Percentiles rank a stretch among this genome's conserved stretches.
Evolutionary conservation across 2,888 invertebrate genomes (phyloP).

Genomic region (Drosophila flavopinicola): DNA sequence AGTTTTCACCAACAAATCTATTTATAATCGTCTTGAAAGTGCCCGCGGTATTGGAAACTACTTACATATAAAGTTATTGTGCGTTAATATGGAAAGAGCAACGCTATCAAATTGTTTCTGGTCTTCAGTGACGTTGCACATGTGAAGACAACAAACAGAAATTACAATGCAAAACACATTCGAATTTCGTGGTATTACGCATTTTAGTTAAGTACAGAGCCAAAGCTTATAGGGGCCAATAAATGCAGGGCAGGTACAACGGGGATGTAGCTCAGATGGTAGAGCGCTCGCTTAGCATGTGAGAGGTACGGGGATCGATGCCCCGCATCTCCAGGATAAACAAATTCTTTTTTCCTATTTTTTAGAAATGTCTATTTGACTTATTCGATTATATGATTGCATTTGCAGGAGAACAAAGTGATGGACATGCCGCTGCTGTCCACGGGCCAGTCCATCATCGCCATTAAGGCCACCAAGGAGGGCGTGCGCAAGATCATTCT

Average conservation of each 20-base stretch:
- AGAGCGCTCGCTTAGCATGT: slow-evolving; percentile 85
- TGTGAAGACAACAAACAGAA: slow-evolving; percentile 13
- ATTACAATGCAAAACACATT: slow-evolving; percentile 44
- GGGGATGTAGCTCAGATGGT: slow-evolving; percentile 85
- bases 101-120: slow-evolving; percentile 5
- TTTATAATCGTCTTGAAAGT: slow-evolving; percentile 43
- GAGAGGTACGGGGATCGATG: slow-evolving; percentile 85
- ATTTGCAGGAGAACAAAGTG: slow-evolving; percentile 85
- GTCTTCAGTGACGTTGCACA: slow-evolving; percentile 37
- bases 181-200: slow-evolving; percentile 3
- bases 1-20: slow-evolving; percentile 40
- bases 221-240: slow-evolving; percentile 20
- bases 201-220: slow-evolving; percentile 3
- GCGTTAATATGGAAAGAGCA: slow-evolving; percentile 1
- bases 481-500: slow-evolving; percentile 88
- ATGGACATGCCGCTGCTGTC: slow-evolving; percentile 85
- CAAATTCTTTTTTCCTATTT: neutral
- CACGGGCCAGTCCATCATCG: slow-evolving; percentile 88
- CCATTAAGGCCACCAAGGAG: slow-evolving; percentile 89
- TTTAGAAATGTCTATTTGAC: neutral
- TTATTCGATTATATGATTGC: neutral
- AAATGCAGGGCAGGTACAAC: slow-evolving; percentile 11
- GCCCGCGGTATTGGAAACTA: neutral
- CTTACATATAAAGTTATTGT: neutral
- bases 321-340: slow-evolving; percentile 84